Evolutionary conservation across 2,113 vertebrate genomes (phyloP), one percentile per base, ranked within the genome.

Genomic region (Osmerus mordax): DNA sequence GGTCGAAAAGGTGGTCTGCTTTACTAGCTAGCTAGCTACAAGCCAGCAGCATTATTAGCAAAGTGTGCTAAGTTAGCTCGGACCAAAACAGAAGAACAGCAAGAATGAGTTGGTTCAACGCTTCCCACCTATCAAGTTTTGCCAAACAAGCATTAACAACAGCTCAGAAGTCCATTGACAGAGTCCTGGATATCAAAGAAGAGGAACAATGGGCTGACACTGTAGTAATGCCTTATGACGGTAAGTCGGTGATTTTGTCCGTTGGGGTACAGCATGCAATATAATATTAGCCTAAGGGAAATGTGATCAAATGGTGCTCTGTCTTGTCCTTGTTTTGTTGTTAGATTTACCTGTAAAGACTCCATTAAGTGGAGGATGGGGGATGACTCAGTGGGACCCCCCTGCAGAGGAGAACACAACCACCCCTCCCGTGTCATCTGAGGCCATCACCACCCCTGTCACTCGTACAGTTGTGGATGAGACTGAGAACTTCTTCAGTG

Each of bases 121-220:
- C 97, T n/a, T 95, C 97, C 53, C 97, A 99, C 71, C 88, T 99
- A 56, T 99, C 97, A 66, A 99, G 91, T 85, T 99, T 99, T 78
- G 97, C 96, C 64, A 99, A 99, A 87, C 97, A 99, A 92, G 97
- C 97, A 74, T 90, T 99, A 82, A 97, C 96, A 56, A 92, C 94
- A 84, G 97, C 97, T 62, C 97, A 99, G 91, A 98, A 99, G 77
- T 99, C 97, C 64, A 99, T 99, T 80, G 97, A 99, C 86, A 89
- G 97, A 72, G 97, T 99, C 61, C 84, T 99, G 90, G 97, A 99
- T 81, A 99, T 99, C 77, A 91, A 98, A 87, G 95, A 96, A 66
- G 97, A 96, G 77, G 96, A 95, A 75, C 93, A 93, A 65, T 99
- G 97, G 96, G 91, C 88, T 41, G 93, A 94, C 77, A 81, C 93